Percentiles rank a stretch among this genome's conserved stretches.
Evolutionary conservation across 2,797 vertebrate species (phyloP).

Genomic region (Distichodus sexfasciatus): DNA sequence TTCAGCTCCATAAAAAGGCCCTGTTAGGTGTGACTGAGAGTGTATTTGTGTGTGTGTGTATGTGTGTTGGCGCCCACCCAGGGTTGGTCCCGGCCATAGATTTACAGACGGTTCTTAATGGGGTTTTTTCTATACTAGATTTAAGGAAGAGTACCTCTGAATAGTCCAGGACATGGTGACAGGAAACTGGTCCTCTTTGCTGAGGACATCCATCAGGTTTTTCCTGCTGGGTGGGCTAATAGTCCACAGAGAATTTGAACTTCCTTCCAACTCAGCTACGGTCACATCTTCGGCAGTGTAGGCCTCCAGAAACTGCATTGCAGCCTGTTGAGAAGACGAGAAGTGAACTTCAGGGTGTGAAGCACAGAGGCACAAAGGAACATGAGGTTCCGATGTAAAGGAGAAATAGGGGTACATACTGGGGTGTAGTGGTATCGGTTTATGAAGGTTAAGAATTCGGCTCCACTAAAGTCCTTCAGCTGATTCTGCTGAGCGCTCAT

Average conservation of each 20-base stretch:
- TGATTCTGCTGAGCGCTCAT: constrained; percentile 96
- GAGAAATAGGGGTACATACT: constrained; percentile 44
- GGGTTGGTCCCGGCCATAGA: no score
- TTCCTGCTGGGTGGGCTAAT: constrained; percentile 91
- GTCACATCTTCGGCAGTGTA: constrained; percentile 87
- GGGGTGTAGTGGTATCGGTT: constrained; percentile 65
- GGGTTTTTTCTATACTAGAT: no score
- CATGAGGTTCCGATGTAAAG: no score
- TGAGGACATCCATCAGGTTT: constrained; percentile 84
- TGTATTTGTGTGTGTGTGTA: no score
- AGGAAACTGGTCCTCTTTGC: constrained; percentile 78
- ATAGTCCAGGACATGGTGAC: constrained; percentile 89
- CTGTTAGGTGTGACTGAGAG: no score
- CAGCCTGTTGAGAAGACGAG: constrained; percentile 73
- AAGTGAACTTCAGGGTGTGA: no score
- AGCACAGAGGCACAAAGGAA: no score
- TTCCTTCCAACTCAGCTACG: constrained; percentile 88
- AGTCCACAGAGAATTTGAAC: constrained; percentile 95
- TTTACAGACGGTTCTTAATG: no score
- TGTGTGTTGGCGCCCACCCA: no score
- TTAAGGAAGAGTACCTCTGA: constrained; percentile 75
- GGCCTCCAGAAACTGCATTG: constrained; percentile 90
- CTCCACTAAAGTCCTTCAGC: constrained; percentile 74
- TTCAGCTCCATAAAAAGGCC: no score
- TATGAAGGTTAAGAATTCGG: constrained; percentile 65